These are phyloP conservation scores for Eubucco bourcierii DNA, from an alignment of 2,113 vertebrate species.

Conservation along the genomic window DNA sequence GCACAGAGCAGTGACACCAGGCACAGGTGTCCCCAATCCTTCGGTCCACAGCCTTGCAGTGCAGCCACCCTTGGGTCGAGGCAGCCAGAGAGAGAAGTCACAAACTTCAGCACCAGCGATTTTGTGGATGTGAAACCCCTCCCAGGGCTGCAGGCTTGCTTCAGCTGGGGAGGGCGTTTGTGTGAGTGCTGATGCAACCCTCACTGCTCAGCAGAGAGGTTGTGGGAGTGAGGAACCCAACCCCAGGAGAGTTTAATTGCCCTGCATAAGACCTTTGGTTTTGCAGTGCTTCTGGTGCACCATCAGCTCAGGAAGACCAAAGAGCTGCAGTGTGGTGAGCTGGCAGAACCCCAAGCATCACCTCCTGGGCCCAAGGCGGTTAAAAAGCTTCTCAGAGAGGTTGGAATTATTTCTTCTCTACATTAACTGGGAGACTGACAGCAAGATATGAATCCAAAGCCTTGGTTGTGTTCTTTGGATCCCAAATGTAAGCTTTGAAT, in stretches of 20 bases:
- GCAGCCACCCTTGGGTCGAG: rapidly evolving
- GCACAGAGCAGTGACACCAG: rapidly evolving
- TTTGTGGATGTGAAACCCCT: rapidly evolving
- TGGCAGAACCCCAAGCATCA: neutral
- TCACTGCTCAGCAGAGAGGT: rapidly evolving
- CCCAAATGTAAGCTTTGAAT: neutral
- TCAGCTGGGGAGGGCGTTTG: neutral
- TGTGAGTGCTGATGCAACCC: neutral
- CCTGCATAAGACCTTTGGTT: neutral
- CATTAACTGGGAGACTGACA: neutral
- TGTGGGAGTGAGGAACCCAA: rapidly evolving
- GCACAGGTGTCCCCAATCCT: rapidly evolving
- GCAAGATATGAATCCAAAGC: neutral
- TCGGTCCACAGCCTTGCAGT: rapidly evolving
- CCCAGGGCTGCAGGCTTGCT: rapidly evolving
- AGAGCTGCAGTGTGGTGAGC: neutral
- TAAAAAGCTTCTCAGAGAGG: neutral
- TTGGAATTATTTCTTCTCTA: neutral
- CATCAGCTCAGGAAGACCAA: neutral
- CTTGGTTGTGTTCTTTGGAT: neutral
- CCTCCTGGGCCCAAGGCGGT: neutral
- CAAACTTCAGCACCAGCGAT: rapidly evolving
- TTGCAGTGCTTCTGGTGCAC: neutral
- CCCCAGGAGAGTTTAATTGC: neutral
- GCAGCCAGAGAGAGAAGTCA: neutral